Evolutionary conservation across 2,888 invertebrate genomes (phyloP).

Genomic region (Hirtodrosophila trivittata): DNA sequence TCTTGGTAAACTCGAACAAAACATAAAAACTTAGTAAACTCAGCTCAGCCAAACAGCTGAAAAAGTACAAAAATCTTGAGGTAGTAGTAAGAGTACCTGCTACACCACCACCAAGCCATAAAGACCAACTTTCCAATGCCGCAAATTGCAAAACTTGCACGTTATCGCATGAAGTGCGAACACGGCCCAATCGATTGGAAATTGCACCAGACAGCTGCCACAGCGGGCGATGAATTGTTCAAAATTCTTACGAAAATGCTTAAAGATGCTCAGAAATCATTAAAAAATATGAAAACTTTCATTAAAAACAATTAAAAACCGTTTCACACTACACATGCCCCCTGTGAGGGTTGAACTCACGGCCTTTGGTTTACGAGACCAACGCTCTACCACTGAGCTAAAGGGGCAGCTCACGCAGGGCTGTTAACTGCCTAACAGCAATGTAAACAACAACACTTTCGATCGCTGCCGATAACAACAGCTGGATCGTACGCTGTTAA

Average conservation of each 20-base stretch:
- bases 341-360: constrained; percentile 71
- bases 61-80: constrained; percentile 75
- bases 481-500: neutral
- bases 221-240: constrained; percentile 30
- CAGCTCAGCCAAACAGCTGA: constrained; percentile 27
- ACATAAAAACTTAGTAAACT: constrained; percentile 19
- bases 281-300: constrained; percentile 14
- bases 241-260: constrained; percentile 12
- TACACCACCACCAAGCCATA: constrained; percentile 26
- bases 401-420: constrained; percentile 44
- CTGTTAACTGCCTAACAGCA: constrained; percentile 14
- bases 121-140: constrained; percentile 73
- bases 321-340: constrained; percentile 38
- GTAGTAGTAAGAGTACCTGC: constrained; percentile 29
- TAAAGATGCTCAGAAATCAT: constrained; percentile 6
- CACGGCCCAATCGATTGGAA: constrained; percentile 79
- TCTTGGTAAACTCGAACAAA: constrained; percentile 67
- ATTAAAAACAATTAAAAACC: constrained; percentile 11
- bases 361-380: constrained; percentile 76
- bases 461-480: constrained; percentile 47
- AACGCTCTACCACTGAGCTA: constrained; percentile 76
- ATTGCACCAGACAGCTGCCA: constrained; percentile 58
- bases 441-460: constrained; percentile 4
- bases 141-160: constrained; percentile 78
- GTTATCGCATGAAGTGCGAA: constrained; percentile 78